Base-by-base conservation (phyloP, 1,140 invertebrate species). In the Habropoda laboriosa region DNA sequence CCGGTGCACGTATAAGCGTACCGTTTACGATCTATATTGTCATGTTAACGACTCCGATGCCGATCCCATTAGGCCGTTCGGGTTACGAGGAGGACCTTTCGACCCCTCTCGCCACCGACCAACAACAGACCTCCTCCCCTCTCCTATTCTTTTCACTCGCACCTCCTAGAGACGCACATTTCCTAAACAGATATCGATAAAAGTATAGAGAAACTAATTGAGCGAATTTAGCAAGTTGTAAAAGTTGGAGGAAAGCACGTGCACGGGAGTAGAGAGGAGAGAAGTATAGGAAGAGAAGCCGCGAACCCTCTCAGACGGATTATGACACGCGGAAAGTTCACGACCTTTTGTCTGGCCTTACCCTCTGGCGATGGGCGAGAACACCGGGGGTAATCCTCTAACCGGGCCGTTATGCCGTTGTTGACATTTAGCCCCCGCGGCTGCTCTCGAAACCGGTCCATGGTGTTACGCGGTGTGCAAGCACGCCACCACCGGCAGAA, bases 381-480 rank as follows among this genome's bases (percentile, higher is more conserved):
- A 76, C 61, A 63, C 38, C 80, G 84, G 63, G 82, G 86, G 83
- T 91, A 92, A 92, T 91, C 90, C 90, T 90, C 89, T 89, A 90
- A 90, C 88, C 85, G 79, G 85, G 89, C 90, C 89, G 91, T 92
- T 92, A 91, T 82, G 88, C 85, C 87, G 87, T 80, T 91, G 91
- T 92, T 92, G 91, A 92, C 91, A 92, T 91, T 92, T 92, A 91
- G 89, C 90, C 91, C 89, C 85, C 82, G 55, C 70, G 84, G 81
- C 68, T 71, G 73, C 70, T 71, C 76, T 84, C 60, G 75, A 85
- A 91, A 91, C 89, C 90, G 90, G 90, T 91, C 86, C 85, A 61
- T 61, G 79, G 79, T 84, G 85, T 79, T 72, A 45, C 82, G 68
- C 68, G 57, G n/a, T n/a, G n/a, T n/a, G n/a, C n/a, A n/a, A n/a